These are phyloP conservation scores for Acanthosoma haemorrhoidale DNA, from an alignment of 2,888 invertebrate species.

Conservation along the genomic window DNA sequence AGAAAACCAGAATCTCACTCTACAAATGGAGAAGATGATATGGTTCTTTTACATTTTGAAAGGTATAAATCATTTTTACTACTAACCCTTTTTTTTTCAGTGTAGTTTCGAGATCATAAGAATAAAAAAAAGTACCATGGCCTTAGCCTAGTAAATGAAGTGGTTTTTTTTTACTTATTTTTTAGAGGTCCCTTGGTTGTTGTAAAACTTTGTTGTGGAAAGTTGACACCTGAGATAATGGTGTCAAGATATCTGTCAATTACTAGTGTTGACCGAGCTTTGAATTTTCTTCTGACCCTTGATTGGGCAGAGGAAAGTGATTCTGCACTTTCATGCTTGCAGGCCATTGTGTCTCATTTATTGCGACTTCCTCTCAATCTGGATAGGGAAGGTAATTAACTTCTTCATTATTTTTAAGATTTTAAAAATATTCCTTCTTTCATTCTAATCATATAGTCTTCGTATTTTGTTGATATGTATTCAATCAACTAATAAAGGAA, in stretches of 20 bases:
- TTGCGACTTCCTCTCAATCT: slow-evolving; percentile 55
- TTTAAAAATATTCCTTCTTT: too few relatives aligned
- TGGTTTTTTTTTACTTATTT: not conserved
- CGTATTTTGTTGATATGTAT: too few relatives aligned
- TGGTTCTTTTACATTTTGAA: slow-evolving; percentile 57
- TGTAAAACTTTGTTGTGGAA: slow-evolving; percentile 52
- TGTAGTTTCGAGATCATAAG: not conserved
- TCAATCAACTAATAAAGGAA: too few relatives aligned
- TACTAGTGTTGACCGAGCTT: slow-evolving; percentile 51
- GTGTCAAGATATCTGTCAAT: slow-evolving; percentile 57
- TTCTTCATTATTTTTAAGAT: too few relatives aligned
- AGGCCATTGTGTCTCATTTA: slow-evolving; percentile 63
- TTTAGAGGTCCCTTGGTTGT: slow-evolving; percentile 54
- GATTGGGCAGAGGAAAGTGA: slow-evolving; percentile 76
- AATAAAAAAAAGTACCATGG: too few relatives aligned
- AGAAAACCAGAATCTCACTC: slow-evolving; percentile 48
- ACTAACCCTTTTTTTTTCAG: not conserved
- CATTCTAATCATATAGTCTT: too few relatives aligned
- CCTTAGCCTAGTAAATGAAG: not conserved
- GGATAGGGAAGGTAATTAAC: slow-evolving; percentile 53
- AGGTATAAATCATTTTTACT: slow-evolving; percentile 44
- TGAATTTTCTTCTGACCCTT: slow-evolving; percentile 59
- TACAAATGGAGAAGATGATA: slow-evolving; percentile 50
- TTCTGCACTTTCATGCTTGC: slow-evolving; percentile 67
- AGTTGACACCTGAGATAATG: slow-evolving; percentile 56